Evolutionary conservation across 2,797 vertebrate genomes (phyloP), one percentile per base, ranked within the genome.

Genomic region (Sebastes iracundus): DNA sequence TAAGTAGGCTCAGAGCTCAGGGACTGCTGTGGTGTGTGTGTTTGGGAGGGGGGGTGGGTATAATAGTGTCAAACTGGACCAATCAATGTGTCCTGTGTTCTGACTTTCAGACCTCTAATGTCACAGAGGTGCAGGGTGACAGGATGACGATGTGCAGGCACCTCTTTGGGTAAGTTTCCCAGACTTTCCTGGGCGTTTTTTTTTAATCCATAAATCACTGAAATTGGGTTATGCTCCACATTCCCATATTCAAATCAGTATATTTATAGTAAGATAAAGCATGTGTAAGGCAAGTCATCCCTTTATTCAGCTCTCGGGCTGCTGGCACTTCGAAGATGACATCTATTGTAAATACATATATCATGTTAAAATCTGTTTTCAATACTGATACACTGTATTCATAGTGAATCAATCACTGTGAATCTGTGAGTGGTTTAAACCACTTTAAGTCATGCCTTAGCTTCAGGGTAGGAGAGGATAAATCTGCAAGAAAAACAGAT

Each of bases 31-130:
- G 1, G 32, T 20, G 73, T 64, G 58, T 32, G 16, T 27, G 18
- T 64, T 35, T 65, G 13, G 42, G 16, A 13, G 30, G 27, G 65
- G 28, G 61, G 52, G 30, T 52, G 82, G 58, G 78, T 79, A 53
- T 59, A 61, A 53, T 18, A 64, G 78, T 77, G 83, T 82, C 85
- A 88, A 23, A 79, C 77, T 52, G 75, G 72, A 75, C 76, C 82
- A 89, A 90, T 94, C 89, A 90, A 91, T 84, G 91, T 62, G 32
- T 82, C 58, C 85, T 77, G 82, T 86, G 86, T 88, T 88, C 83
- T 87, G 75, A 90, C 83, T 89, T 71, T 84, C 77, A 85, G 82
- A 80, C 77, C 75, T 77, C 71, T 75, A 69, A 83, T 86, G 90
- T 90, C 85, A 82, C 82, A 25, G 80, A 87, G 74, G 89, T 88